These are phyloP conservation scores for Brachionus paranguensis DNA, from an alignment of 1,140 invertebrate genomes.

Conservation along the genomic window DNA sequence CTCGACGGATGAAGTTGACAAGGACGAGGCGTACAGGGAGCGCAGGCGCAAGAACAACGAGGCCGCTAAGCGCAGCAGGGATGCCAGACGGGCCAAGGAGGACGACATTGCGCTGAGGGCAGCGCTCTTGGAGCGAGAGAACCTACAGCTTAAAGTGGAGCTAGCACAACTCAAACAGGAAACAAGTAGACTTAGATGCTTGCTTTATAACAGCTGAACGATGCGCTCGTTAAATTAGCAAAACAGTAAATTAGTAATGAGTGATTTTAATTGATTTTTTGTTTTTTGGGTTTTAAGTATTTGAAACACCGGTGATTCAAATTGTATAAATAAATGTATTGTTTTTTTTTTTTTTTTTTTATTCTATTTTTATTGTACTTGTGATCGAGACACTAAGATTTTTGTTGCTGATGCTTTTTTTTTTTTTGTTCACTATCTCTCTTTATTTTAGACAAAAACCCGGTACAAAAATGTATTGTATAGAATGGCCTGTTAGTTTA, in stretches of 20 bases:
- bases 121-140: constrained; percentile 75
- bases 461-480: background rate
- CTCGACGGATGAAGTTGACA: constrained; percentile 46
- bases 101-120: constrained; percentile 82
- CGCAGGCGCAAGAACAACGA: constrained; percentile 85
- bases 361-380: background rate
- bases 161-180: constrained; percentile 62
- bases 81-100: constrained; percentile 79
- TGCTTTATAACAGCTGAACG: constrained; percentile 27
- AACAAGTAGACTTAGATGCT: constrained; percentile 48
- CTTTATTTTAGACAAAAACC: background rate
- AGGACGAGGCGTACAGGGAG: constrained; percentile 78
- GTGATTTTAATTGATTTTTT: background rate
- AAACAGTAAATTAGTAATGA: background rate
- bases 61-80: constrained; percentile 85
- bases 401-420: background rate
- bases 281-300: background rate
- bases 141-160: constrained; percentile 63
- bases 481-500: background rate
- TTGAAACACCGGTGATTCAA: background rate
- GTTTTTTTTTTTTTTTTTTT: background rate
- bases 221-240: background rate
- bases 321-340: background rate
- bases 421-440: background rate
- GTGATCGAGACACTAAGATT: background rate